These are phyloP conservation scores for Aphodius granarius DNA, from an alignment of 2,888 invertebrate species.

Conservation along the genomic window DNA sequence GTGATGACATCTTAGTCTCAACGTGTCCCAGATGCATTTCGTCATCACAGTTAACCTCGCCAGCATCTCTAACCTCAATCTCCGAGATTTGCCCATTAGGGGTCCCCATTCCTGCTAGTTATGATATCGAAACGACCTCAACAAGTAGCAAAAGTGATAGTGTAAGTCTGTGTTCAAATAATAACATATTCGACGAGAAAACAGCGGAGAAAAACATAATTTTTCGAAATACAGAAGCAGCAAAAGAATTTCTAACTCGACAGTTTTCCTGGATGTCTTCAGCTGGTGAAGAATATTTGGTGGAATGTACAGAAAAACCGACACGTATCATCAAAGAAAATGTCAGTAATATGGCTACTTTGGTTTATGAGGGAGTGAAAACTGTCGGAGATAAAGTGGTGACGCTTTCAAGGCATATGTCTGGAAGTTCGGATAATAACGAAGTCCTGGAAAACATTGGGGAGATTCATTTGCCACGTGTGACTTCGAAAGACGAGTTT, in stretches of 20 bases:
- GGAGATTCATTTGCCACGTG: slow-evolving; percentile 39
- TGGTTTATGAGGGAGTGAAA: slow-evolving; percentile 75
- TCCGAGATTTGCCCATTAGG: slow-evolving; percentile 68
- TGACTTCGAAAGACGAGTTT: slow-evolving; percentile 58
- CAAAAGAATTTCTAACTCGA: slow-evolving; percentile 73
- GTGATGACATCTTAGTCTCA: slow-evolving; percentile 66
- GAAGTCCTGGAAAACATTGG: slow-evolving; percentile 43
- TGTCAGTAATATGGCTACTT: slow-evolving; percentile 71
- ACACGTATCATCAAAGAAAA: slow-evolving; percentile 72
- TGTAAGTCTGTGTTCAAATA: slow-evolving; percentile 38
- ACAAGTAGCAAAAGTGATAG: slow-evolving; percentile 45
- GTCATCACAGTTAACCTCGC: slow-evolving; percentile 60
- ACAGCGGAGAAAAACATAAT: slow-evolving; percentile 59
- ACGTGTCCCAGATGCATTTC: slow-evolving; percentile 68
- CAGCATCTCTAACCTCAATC: slow-evolving; percentile 62
- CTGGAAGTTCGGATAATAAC: slow-evolving; percentile 72
- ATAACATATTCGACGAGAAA: slow-evolving; percentile 33
- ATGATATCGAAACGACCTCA: slow-evolving; percentile 48
- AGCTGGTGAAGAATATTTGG: slow-evolving; percentile 66
- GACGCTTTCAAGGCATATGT: slow-evolving; percentile 72
- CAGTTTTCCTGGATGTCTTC: slow-evolving; percentile 77
- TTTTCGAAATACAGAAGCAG: slow-evolving; percentile 78
- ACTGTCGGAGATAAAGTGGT: slow-evolving; percentile 75
- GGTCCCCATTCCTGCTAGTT: slow-evolving; percentile 57
- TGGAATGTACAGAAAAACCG: slow-evolving; percentile 68